phyloP scores from a whole-genome alignment of 2,113 vertebrate genomes.

The Pithys albifrons region DNA sequence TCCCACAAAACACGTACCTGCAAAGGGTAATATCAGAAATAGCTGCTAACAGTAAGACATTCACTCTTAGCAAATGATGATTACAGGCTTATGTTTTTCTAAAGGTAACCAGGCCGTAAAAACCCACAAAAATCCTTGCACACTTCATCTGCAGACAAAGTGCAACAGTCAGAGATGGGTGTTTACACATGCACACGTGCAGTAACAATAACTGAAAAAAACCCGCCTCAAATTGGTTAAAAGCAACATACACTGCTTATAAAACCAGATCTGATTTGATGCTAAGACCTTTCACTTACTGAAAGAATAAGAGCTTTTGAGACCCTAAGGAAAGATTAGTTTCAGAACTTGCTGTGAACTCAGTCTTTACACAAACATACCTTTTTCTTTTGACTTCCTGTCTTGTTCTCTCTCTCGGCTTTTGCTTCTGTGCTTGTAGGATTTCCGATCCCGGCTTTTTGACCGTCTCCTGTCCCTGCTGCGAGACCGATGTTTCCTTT shows the following conservation, averaged over 20 bases:
- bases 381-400: constrained; percentile 95
- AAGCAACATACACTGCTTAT: neutral
- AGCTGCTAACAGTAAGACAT: neutral
- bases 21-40: neutral
- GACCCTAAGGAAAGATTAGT: neutral
- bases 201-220: neutral
- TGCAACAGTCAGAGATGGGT: neutral
- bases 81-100: neutral
- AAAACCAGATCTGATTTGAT: neutral
- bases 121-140: neutral
- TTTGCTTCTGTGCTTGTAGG: constrained; percentile 91
- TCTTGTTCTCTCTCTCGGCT: constrained; percentile 88
- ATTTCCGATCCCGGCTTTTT: constrained; percentile 91
- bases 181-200: neutral
- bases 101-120: neutral
- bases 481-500: constrained; percentile 91
- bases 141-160: neutral
- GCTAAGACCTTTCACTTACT: neutral
- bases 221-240: neutral
- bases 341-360: neutral
- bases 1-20: neutral
- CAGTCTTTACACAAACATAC: constrained; percentile 72
- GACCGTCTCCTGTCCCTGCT: constrained; percentile 90
- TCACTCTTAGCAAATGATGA: neutral
- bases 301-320: neutral